Base-by-base conservation (phyloP, 2,113 vertebrate species). In the Numida meleagris region DNA sequence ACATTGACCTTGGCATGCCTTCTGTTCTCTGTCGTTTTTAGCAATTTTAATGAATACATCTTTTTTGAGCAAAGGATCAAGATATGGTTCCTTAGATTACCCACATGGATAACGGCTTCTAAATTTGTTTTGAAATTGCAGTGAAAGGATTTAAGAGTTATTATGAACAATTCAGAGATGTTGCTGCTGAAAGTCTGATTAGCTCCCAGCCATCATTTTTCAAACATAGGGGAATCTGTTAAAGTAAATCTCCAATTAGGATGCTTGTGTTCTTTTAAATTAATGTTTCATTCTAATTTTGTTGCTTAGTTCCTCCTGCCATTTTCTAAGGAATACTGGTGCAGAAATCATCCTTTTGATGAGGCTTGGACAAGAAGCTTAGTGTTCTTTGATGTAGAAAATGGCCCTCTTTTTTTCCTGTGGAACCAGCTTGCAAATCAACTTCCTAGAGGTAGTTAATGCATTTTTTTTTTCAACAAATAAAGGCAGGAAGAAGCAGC, bases 261-360 rank as follows among this genome's bases (percentile, higher is more conserved):
- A 89, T 75, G 72, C 89, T 94, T 93, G 82, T 93, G 89, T 93
- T 93, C 90, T 93, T 95, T 95, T 72, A 92, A 94, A 96, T 95
- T 88, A 93, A 92, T 89, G 77, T 82, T 94, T 96, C 87, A 75
- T 93, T 95, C 89, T 88, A 77, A 74, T 80, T 87, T 88, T 93
- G 89, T 95, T 94, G 92, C 75, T 79, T 62, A 93, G 78, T 77
- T 89, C 43, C 42, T 94, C 61, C 63, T 91, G 76, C 90, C 85
- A 86, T 96, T 93, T 95, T 92, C 80, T 61, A 45, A 88, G 73
- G 82, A 94, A 94, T 86, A 88, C 65, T 91, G 74, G 79, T 82
- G 48, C 65, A 83, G 68, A 91, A 89, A 89, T 89, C 42, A 79
- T 73, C 78, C 71, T 80, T 95, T 94, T 96, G 94, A 94, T 95